These are phyloP conservation scores for Pocillopora meandrina DNA, from an alignment of 92 coral and sea anemone species.

Conservation along the genomic window DNA sequence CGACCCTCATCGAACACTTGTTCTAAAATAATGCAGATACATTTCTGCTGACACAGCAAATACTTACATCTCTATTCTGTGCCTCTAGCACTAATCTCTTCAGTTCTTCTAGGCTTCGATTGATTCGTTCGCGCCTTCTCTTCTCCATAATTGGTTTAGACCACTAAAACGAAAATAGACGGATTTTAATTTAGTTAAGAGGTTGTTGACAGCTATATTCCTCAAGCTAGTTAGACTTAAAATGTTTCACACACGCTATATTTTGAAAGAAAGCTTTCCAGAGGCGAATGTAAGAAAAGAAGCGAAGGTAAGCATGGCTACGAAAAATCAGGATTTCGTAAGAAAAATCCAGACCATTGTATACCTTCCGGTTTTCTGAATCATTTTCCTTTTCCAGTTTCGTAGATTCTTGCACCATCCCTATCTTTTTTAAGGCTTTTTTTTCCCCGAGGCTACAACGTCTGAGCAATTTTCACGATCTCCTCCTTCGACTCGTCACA, in stretches of 20 bases:
- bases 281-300: neutral
- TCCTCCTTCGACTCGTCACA: neutral
- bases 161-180: constrained; percentile 55
- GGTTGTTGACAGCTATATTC: no score
- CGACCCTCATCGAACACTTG: neutral
- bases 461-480: neutral
- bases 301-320: neutral
- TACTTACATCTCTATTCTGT: constrained; percentile 91
- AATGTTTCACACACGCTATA: neutral
- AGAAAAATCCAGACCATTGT: neutral
- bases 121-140: constrained; percentile 91
- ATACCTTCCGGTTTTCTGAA: constrained; percentile 68
- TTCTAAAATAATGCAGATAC: neutral
- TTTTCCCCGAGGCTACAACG: neutral
- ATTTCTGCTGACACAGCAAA: constrained; percentile 30
- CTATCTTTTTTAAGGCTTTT: neutral
- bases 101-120: constrained; percentile 83
- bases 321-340: neutral
- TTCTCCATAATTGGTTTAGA: constrained; percentile 98
- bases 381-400: constrained; percentile 46
- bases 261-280: no score
- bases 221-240: neutral
- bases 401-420: constrained; percentile 70
- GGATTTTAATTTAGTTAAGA: neutral
- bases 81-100: constrained; percentile 87